Conservation (phyloP, 92 coral and sea anemone genomes). For the Epizoanthus stellaris region DNA sequence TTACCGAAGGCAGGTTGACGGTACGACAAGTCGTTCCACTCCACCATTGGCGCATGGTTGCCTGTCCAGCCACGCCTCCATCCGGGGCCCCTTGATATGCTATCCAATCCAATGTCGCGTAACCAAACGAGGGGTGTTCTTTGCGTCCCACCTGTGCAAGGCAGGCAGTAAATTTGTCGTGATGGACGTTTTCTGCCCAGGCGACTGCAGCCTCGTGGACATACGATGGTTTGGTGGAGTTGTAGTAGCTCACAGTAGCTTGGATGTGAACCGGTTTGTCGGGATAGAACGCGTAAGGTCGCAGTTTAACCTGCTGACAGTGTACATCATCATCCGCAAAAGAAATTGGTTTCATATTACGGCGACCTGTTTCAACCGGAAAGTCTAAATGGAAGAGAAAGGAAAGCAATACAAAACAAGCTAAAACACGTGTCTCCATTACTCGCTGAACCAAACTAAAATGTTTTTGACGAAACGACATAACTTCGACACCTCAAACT, state of each 20-base stretch:
- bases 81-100: too few relatives aligned
- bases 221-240: conserved; percentile 31
- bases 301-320: not conserved
- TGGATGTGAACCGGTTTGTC: conserved; percentile 55
- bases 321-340: too few relatives aligned
- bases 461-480: too few relatives aligned
- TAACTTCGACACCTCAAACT: too few relatives aligned
- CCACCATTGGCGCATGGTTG: conserved; percentile 12
- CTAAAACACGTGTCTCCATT: too few relatives aligned
- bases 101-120: conserved; percentile 50
- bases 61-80: too few relatives aligned
- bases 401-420: too few relatives aligned
- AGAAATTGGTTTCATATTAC: too few relatives aligned
- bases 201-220: conserved; percentile 30
- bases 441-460: too few relatives aligned
- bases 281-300: conserved; percentile 54
- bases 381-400: too few relatives aligned
- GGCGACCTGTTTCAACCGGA: too few relatives aligned
- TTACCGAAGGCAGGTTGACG: too few relatives aligned
- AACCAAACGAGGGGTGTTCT: conserved; percentile 4
- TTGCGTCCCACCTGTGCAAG: conserved; percentile 43
- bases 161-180: conserved; percentile 40
- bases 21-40: not conserved
- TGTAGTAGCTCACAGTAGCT: conserved; percentile 46
- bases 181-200: conserved; percentile 48